Evolutionary conservation across 2,113 vertebrate species (phyloP).

Genomic region (human (Homo sapiens)): DNA sequence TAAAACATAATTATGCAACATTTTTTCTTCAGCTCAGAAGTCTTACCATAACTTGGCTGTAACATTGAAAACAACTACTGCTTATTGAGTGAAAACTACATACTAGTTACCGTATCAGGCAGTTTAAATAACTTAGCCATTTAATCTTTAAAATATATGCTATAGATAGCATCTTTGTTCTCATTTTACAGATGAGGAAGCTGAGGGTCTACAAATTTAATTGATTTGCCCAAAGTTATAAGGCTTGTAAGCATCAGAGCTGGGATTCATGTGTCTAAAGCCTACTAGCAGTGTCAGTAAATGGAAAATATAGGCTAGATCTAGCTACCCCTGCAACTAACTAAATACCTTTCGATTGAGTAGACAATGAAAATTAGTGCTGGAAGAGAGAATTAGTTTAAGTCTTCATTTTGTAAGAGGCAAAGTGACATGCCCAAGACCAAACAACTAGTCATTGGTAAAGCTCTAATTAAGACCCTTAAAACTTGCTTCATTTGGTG

Average conservation of each 20-base stretch:
- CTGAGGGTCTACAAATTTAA: background rate
- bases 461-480: background rate
- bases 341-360: background rate
- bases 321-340: background rate
- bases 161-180: background rate
- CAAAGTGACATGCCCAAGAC: no score
- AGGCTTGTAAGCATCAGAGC: background rate
- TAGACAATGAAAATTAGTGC: background rate
- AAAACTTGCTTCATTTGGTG: background rate
- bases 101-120: background rate
- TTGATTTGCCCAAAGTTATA: background rate
- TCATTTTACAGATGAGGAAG: background rate
- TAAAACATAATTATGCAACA: background rate
- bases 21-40: background rate
- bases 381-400: background rate
- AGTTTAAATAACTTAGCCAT: background rate
- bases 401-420: background rate
- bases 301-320: background rate
- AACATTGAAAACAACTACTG: background rate
- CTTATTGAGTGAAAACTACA: background rate
- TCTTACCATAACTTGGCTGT: background rate
- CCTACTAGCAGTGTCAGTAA: background rate
- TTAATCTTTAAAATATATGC: background rate
- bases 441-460: background rate
- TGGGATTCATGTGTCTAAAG: background rate